phyloP scores from a whole-genome alignment of 2,797 vertebrate species.

The Mastacembelus armatus region DNA sequence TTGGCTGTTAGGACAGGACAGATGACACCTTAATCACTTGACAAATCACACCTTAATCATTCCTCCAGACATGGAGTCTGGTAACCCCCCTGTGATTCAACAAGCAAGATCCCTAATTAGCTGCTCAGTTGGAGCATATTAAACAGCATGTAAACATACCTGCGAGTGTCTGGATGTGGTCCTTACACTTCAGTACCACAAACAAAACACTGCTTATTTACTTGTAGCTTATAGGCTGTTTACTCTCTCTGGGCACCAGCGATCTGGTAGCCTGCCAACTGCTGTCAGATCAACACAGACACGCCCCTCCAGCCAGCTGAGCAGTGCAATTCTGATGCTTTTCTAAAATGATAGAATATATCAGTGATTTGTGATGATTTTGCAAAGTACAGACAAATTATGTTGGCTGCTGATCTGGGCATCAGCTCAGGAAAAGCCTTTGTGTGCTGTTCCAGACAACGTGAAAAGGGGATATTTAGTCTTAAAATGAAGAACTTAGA shows the following conservation, averaged over 20 bases:
- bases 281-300: conserved; percentile 9
- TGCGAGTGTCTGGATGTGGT: neutral
- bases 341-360: neutral
- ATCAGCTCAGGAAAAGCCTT: neutral
- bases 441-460: neutral
- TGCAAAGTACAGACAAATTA: neutral
- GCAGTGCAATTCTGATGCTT: neutral
- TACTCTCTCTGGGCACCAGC: neutral
- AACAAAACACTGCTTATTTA: neutral
- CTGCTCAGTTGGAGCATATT: conserved; percentile 6
- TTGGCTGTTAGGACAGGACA: neutral
- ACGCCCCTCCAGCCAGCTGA: neutral
- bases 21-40: neutral
- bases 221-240: neutral
- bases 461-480: neutral
- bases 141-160: neutral
- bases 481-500: no score
- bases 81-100: no score
- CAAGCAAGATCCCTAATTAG: neutral
- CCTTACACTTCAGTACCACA: neutral
- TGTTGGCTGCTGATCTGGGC: neutral
- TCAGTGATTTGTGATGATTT: no score
- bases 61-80: neutral
- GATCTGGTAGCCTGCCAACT: neutral
- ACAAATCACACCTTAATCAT: conserved; percentile 6